Percentiles rank a stretch among this genome's conserved stretches.
Evolutionary conservation across 2,113 vertebrate species (phyloP).

Genomic region (Nesogale talazaci): DNA sequence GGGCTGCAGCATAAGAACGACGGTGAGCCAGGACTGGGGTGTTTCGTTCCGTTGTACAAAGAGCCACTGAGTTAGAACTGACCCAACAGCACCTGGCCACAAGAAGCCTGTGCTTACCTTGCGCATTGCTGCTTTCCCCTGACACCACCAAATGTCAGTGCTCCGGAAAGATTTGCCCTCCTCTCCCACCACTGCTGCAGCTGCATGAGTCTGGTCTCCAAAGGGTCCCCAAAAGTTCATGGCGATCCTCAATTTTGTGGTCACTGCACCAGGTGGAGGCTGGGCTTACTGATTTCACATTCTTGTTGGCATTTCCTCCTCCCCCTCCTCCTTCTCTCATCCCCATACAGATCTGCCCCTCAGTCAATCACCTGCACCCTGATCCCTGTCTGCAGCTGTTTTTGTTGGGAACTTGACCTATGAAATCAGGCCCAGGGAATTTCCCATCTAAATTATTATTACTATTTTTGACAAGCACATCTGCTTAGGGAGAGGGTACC

Average conservation of each 20-base stretch:
- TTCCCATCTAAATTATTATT: neutral
- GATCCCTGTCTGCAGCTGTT: neutral
- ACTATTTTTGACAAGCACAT: neutral
- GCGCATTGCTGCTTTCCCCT: neutral
- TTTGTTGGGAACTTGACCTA: neutral
- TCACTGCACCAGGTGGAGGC: neutral
- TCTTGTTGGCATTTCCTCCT: neutral
- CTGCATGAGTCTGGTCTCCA: no score
- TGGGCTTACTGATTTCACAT: neutral
- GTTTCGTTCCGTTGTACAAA: no score
- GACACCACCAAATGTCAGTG: neutral
- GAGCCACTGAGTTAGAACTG: no score
- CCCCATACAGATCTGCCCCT: neutral
- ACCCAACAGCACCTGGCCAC: no score
- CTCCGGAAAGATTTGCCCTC: neutral
- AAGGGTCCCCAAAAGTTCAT: no score
- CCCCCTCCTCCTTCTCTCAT: neutral
- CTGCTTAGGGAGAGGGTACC: constrained; percentile 4
- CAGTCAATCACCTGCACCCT: neutral
- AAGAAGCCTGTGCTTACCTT: neutral
- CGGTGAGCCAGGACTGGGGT: neutral
- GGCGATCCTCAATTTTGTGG: neutral
- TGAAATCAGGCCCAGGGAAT: neutral
- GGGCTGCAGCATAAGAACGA: no score
- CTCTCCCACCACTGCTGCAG: no score